Evolutionary conservation across 2,797 vertebrate species (phyloP).

Genomic region (Mergus octosetaceus): DNA sequence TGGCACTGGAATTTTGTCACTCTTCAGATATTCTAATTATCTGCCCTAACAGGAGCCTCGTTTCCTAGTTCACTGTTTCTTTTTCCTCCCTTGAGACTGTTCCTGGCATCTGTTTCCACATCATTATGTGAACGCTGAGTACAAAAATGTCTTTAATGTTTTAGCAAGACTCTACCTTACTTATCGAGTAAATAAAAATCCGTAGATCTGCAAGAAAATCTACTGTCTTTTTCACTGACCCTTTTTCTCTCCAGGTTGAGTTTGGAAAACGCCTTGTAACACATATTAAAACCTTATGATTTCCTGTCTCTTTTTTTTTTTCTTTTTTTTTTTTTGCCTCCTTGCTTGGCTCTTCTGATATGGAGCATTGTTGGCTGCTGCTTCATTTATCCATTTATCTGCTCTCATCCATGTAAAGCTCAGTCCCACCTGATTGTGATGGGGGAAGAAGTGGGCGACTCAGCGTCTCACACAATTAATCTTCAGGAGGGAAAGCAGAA

Average conservation of each 20-base stretch:
- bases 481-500: background rate
- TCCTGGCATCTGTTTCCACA: conserved; percentile 38
- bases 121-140: background rate
- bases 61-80: conserved; percentile 56
- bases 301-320: background rate
- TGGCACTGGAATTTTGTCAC: conserved; percentile 35
- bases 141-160: conserved; percentile 48
- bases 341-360: background rate
- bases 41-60: conserved; percentile 42
- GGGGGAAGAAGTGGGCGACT: background rate
- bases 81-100: conserved; percentile 37
- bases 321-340: background rate
- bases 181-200: background rate
- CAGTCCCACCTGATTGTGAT: background rate
- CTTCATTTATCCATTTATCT: background rate
- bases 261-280: background rate
- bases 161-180: background rate
- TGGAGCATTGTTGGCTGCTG: background rate
- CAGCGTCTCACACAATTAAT: background rate
- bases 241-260: background rate
- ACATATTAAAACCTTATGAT: background rate
- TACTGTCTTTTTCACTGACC: background rate
- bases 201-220: background rate
- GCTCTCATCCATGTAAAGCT: background rate
- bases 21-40: conserved; percentile 61